Evolutionary conservation across 2,888 invertebrate species (phyloP).

Genomic region (Eutolmus rufibarbis): DNA sequence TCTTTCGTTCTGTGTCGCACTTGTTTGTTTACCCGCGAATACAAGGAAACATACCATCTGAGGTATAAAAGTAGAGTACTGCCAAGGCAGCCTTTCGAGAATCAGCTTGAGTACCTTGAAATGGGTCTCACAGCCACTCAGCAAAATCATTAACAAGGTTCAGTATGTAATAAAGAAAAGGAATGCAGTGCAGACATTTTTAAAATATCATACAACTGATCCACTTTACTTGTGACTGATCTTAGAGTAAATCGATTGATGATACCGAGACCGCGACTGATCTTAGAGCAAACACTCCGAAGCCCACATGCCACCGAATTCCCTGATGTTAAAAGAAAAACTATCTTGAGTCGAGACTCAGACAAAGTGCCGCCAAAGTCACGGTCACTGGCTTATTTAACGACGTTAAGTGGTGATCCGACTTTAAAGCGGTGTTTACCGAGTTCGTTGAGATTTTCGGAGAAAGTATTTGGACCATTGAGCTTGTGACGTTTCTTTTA

Average conservation of each 20-base stretch:
- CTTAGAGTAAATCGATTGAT: not conserved
- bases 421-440: not conserved
- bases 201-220: not conserved
- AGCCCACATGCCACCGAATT: not conserved
- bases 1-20: not conserved
- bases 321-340: not conserved
- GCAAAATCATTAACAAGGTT: constrained; percentile 1
- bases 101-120: not conserved
- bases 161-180: not conserved
- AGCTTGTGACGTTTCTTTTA: not conserved
- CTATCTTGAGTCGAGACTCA: constrained; percentile 16
- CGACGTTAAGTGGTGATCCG: not conserved
- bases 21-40: not conserved
- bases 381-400: constrained; percentile 36
- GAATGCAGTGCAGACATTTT: not conserved
- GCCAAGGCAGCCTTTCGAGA: not conserved
- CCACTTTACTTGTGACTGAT: not conserved
- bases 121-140: not conserved
- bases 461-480: constrained; percentile 30
- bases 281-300: constrained; percentile 1
- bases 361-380: constrained; percentile 41
- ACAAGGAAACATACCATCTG: not conserved
- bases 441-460: not conserved
- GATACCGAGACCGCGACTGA: not conserved
- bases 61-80: not conserved